Evolutionary conservation across 2,797 vertebrate species (phyloP).

Genomic region (Australoheros facetus): DNA sequence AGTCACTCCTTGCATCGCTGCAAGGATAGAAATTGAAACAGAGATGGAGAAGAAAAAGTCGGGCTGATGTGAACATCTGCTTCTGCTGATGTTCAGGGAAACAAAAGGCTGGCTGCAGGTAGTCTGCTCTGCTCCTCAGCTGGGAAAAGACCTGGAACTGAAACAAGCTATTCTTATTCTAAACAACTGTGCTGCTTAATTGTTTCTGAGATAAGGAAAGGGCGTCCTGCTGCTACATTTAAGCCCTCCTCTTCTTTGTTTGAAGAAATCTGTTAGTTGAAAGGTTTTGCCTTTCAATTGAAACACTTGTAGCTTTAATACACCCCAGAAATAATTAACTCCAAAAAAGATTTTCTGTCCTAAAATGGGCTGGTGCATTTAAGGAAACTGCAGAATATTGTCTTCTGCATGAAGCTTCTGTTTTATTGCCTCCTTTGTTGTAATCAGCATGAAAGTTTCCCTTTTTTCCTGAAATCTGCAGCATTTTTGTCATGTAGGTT

Average conservation of each 20-base stretch:
- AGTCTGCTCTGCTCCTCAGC: constrained; percentile 42
- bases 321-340: neutral
- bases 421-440: constrained; percentile 60
- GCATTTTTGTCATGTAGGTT: constrained; percentile 37
- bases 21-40: neutral
- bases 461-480: constrained; percentile 40
- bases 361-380: constrained; percentile 20
- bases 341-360: constrained; percentile 13
- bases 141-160: constrained; percentile 48
- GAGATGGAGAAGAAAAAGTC: neutral
- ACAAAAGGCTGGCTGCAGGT: constrained; percentile 38
- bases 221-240: constrained; percentile 44
- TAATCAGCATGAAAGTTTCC: constrained; percentile 49
- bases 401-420: constrained; percentile 38
- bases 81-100: constrained; percentile 23
- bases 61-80: constrained; percentile 21
- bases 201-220: constrained; percentile 41
- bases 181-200: constrained; percentile 35
- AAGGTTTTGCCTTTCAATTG: neutral
- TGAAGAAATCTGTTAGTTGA: constrained; percentile 12
- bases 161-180: constrained; percentile 45
- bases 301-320: neutral
- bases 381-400: constrained; percentile 22
- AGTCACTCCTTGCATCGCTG: too few species aligned
- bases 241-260: constrained; percentile 37